A percentile compares a stretch with the other conserved stretches of the same genome.
Conservation (phyloP, 2,797 vertebrate genomes). For the Eremophila alpestris region DNA sequence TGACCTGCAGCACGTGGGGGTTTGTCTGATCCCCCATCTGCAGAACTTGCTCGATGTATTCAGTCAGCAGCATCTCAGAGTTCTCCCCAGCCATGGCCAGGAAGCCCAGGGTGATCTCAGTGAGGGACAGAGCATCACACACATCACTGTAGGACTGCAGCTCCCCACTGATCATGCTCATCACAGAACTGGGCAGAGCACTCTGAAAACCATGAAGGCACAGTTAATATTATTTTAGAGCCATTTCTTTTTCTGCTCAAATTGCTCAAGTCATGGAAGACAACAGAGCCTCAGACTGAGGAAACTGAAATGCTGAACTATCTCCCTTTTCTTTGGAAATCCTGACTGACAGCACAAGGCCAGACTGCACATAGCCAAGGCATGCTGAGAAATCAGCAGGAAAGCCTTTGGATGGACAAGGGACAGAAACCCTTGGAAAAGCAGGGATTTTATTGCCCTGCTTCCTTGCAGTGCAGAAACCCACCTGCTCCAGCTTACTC, state of each 20-base stretch:
- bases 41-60: constrained; percentile 84
- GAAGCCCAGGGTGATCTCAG: constrained; percentile 89
- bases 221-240: neutral
- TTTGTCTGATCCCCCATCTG: constrained; percentile 88
- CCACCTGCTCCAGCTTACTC: constrained; percentile 85
- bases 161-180: constrained; percentile 80
- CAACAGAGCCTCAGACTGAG: neutral
- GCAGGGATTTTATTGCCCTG: neutral
- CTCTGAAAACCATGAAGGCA: constrained; percentile 68
- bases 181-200: constrained; percentile 77
- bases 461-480: constrained; percentile 14
- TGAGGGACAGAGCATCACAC: constrained; percentile 87
- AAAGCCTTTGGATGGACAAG: neutral
- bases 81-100: constrained; percentile 88
- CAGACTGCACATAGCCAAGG: neutral
- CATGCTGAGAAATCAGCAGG: neutral
- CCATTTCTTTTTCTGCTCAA: neutral
- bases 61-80: constrained; percentile 78
- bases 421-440: neutral
- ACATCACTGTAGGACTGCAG: constrained; percentile 90
- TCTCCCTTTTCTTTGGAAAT: neutral
- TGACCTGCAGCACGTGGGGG: constrained; percentile 84
- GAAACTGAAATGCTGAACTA: neutral
- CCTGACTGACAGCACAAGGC: neutral
- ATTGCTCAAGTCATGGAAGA: neutral